phyloP scores from a whole-genome alignment of 2,797 vertebrate genomes.

The Falco columbarius region DNA sequence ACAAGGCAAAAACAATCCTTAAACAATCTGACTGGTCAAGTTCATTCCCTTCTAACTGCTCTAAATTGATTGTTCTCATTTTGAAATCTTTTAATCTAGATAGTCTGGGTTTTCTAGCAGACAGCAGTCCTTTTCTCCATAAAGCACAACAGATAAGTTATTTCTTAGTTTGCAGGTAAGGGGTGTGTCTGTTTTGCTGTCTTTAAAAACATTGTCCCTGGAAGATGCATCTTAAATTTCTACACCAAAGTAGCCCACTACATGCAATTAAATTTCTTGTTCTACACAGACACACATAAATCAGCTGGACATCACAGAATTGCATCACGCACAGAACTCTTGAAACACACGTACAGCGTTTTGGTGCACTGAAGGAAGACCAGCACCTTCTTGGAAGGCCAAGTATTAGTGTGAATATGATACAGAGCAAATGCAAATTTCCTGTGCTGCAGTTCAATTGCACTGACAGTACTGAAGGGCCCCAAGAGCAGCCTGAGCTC shows the following conservation, averaged over 20 bases:
- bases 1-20: background rate
- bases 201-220: background rate
- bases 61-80: background rate
- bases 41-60: background rate
- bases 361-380: background rate
- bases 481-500: background rate
- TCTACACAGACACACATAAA: background rate
- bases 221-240: background rate
- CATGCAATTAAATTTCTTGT: background rate
- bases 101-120: background rate
- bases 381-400: background rate
- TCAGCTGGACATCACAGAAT: background rate
- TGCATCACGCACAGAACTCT: accelerated
- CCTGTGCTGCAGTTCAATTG: background rate
- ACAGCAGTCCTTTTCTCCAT: background rate
- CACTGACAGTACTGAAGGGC: background rate
- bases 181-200: background rate
- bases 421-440: background rate
- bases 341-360: accelerated
- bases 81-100: background rate
- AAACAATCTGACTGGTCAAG: background rate
- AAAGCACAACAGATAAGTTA: background rate
- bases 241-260: background rate
- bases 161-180: background rate
- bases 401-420: background rate